These are phyloP conservation scores for Semotilus atromaculatus DNA, from an alignment of 2,797 vertebrate species.

Conservation along the genomic window DNA sequence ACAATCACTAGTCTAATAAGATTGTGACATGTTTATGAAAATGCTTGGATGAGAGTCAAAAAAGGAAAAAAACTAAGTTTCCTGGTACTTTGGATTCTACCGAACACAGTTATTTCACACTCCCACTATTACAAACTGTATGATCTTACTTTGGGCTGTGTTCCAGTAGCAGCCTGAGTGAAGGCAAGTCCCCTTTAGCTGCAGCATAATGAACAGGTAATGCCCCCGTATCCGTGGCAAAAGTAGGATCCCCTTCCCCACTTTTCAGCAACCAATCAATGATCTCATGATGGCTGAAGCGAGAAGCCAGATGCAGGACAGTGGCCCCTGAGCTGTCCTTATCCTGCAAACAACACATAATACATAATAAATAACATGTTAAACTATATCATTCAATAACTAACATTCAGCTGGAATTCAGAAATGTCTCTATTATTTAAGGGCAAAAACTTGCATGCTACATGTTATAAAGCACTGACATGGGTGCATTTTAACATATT, in stretches of 20 bases:
- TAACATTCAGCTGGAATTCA: neutral
- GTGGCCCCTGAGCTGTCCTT: slow-evolving; percentile 94
- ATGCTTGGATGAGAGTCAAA: neutral
- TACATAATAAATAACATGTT: neutral
- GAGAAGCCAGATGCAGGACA: slow-evolving; percentile 91
- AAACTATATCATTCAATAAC: neutral
- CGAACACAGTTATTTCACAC: neutral
- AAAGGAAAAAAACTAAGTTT: neutral
- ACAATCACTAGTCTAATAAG: neutral
- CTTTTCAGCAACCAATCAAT: slow-evolving; percentile 91
- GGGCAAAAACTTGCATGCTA: neutral
- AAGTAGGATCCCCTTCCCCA: slow-evolving; percentile 83
- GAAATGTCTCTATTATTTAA: neutral
- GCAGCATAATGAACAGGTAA: slow-evolving; percentile 93
- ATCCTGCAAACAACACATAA: slow-evolving; percentile 77
- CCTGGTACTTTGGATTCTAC: neutral
- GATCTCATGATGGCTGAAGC: slow-evolving; percentile 93
- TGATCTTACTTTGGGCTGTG: slow-evolving; percentile 90
- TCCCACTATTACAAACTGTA: neutral
- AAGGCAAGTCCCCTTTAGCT: slow-evolving; percentile 95
- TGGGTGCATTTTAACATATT: neutral
- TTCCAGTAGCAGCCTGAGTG: slow-evolving; percentile 86
- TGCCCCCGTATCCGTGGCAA: slow-evolving; percentile 89
- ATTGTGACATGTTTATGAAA: neutral
- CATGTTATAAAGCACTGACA: neutral